Percentiles rank a stretch among this genome's conserved stretches.
These are phyloP conservation scores for Heliconius hortense DNA, from an alignment of 2,888 invertebrate species.

Conservation along the genomic window DNA sequence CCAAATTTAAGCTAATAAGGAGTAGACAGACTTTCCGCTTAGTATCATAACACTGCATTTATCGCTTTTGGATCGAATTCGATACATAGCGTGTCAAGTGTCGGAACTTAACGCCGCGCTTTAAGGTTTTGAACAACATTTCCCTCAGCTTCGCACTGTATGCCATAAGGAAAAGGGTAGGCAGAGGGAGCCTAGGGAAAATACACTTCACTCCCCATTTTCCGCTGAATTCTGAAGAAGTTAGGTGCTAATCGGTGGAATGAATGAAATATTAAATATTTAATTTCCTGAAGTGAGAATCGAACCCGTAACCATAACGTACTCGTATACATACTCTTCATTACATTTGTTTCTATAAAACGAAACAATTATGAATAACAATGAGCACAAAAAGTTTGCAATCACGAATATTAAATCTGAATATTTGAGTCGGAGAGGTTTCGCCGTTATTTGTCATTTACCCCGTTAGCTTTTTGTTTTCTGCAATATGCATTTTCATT, in stretches of 20 bases:
- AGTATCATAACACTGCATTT: too few species aligned
- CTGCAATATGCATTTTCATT: conserved; percentile 14
- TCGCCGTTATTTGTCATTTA: conserved; percentile 14
- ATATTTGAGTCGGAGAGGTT: conserved; percentile 16
- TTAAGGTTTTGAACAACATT: conserved; percentile 17
- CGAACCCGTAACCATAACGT: neutral
- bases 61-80: too few species aligned
- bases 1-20: neutral
- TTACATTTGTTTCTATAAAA: conserved; percentile 24
- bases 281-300: too few species aligned
- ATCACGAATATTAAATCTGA: conserved; percentile 22
- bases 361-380: conserved; percentile 25
- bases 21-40: too few species aligned
- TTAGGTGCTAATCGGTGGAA: too few species aligned
- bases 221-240: too few species aligned
- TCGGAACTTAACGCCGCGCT: neutral
- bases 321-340: neutral
- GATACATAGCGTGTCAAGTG: neutral
- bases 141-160: too few species aligned
- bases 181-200: too few species aligned
- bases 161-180: too few species aligned
- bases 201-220: too few species aligned
- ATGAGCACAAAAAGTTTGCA: conserved; percentile 23
- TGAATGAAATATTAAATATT: too few species aligned
- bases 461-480: conserved; percentile 18